phyloP scores from a whole-genome alignment of 1,140 invertebrate genomes.

The Calliopsis andreniformis region DNA sequence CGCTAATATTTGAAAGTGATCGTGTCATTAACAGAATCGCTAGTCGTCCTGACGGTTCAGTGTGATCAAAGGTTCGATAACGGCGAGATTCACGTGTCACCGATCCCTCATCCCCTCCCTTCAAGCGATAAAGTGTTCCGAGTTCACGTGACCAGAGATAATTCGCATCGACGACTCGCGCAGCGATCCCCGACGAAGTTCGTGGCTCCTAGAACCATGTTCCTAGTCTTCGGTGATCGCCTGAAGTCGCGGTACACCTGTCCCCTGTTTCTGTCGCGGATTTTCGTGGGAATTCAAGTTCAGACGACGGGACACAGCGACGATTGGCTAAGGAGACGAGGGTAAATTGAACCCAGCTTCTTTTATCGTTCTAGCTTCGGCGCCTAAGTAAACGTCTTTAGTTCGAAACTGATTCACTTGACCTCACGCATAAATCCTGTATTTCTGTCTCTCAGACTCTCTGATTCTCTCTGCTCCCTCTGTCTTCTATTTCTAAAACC shows the following conservation, averaged over 20 bases:
- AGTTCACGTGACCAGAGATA: neutral
- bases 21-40: constrained; percentile 53
- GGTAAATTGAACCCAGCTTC: neutral
- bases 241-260: too few species aligned
- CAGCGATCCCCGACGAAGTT: too few species aligned
- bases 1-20: constrained; percentile 63
- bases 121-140: neutral
- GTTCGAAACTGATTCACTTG: constrained; percentile 48
- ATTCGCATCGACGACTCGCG: neutral
- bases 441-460: constrained; percentile 35
- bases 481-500: neutral
- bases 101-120: too few species aligned
- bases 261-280: too few species aligned
- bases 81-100: neutral
- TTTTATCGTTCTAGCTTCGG: constrained; percentile 34
- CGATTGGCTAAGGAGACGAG: neutral
- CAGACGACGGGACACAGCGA: neutral
- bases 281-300: too few species aligned
- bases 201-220: too few species aligned
- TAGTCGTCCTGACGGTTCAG: constrained; percentile 13
- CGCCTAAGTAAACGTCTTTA: constrained; percentile 28
- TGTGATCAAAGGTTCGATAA: constrained; percentile 37
- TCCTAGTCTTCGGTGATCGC: too few species aligned
- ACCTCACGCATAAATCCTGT: constrained; percentile 20
- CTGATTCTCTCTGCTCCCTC: neutral